Evolutionary conservation across 2,888 invertebrate species (phyloP), one percentile per base, ranked within the genome.

Genomic region (Hemaris fuciformis): DNA sequence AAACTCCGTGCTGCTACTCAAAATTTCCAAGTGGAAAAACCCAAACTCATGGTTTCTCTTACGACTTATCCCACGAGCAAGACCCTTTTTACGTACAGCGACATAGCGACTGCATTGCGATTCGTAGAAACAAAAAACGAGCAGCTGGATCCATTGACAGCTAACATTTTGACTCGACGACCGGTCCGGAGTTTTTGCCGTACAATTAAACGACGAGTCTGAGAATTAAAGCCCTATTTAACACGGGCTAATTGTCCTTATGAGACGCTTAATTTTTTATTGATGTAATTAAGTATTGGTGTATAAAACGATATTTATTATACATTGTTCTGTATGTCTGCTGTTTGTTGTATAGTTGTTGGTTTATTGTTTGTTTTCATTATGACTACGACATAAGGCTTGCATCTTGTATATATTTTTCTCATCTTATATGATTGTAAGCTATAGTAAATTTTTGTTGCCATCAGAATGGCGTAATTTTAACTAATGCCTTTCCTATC

Each of bases 61-160:
- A 8, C 57, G 4, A 4, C 38, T 60, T 60, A 25, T 13, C 13
- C 38, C 18, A 18, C 10, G 7, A 34, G n/a, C 2, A 46, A 27
- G 42, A n/a, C n/a, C 25, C 25, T 53, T 56, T 71, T 73, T 73
- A 72, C 66, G 64, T 69, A 62, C 71, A 67, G 71, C 69, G 70
- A 75, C 76, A 75, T 76, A 60, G 68, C 73, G 64, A 61, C 68
- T 48, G 43, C 75, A 77, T 75, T 72, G 70, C 76, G 59, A 70
- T 64, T 68, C 68, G 60, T 64, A 62, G 60, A 62, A 57, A 70
- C 70, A 84, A 83, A 83, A 78, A 81, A 66, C 61, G 58, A 62
- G 43, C 68, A 64, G 64, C 66, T 62, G 65, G 63, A 70, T 62
- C 27, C 66, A 69, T 71, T 73, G 77, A 79, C 76, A 74, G 74